Conservation (phyloP, 2,888 invertebrate species). For the Meiosimyza decipiens region DNA sequence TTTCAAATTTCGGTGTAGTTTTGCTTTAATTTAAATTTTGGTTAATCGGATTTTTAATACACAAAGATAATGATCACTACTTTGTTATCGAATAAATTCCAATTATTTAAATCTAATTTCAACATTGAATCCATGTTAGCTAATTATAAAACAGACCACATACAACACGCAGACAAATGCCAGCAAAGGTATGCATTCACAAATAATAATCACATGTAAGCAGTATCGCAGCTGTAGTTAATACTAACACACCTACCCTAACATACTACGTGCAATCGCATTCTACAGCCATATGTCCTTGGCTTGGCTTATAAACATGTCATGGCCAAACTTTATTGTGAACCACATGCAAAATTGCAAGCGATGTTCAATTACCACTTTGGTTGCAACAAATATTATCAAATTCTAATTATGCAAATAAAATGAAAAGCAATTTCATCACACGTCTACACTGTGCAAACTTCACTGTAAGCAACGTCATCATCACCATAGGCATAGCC, state of each 20-base stretch:
- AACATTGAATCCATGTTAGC: conserved; percentile 39
- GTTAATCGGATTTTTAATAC: too few species aligned
- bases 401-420: conserved; percentile 53
- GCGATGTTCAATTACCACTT: conserved; percentile 8
- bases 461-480: too few species aligned
- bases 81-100: conserved; percentile 47
- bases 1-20: too few species aligned
- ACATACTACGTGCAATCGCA: too few species aligned
- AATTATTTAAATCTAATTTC: conserved; percentile 59
- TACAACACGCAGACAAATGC: conserved; percentile 2
- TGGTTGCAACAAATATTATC: conserved; percentile 41
- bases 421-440: conserved; percentile 54
- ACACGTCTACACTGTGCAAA: conserved; percentile 21
- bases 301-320: conserved; percentile 23
- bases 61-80: not conserved
- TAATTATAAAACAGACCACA: conserved; percentile 21
- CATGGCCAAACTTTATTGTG: not conserved
- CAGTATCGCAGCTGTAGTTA: too few species aligned
- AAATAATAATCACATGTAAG: too few species aligned
- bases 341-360: not conserved
- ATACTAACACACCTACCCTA: too few species aligned
- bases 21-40: too few species aligned
- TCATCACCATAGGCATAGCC: too few species aligned
- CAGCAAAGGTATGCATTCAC: not conserved
- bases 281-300: not conserved